Base-by-base conservation (phyloP, 35 echinoderm and acorn worm species). In the Antedon bifida region DNA sequence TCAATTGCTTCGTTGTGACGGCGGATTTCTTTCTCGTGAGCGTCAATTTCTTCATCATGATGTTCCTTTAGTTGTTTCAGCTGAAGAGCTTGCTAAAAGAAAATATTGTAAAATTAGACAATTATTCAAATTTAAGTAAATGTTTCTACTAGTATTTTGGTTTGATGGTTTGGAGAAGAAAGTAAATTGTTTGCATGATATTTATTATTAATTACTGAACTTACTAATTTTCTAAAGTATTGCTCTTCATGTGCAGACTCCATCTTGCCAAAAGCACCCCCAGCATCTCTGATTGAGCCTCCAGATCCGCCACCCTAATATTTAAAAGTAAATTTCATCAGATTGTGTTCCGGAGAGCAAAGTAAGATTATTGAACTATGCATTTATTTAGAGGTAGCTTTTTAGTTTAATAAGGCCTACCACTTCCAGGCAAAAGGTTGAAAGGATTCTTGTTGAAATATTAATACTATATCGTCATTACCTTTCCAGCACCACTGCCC, bases 181-280 rank as follows among this genome's bases (percentile, higher is more conserved):
- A 77, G 29, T 11, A 77, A n/a, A 13, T 42, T 42, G 38, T n/a
- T n/a, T n/a, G n/a, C n/a, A n/a, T n/a, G n/a, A n/a, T n/a, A n/a
- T n/a, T n/a, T n/a, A n/a, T n/a, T n/a, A n/a, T n/a, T n/a, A n/a
- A n/a, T n/a, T n/a, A n/a, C n/a, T n/a, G n/a, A n/a, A n/a, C 93
- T 91, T 78, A 96, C 93, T 84, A 96, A 74, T 89, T 88, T 74
- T 79, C 93, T 91, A 85, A 96, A 96, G 77, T 89, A 96, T 79
- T 96, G 93, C 32, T 96, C 93, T 51, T 96, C 93, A 77, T 96
- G 93, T 30, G 90, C 93, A 17, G 89, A 87, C 73, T 96, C 89
- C 93, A 96, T 96, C 73, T 96, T 96, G 56, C 93, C 93, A 84
- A 96, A 96, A 17, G 93, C 44, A 36, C 93, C 93, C 74, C 93